Conservation (phyloP, 2,888 invertebrate species). For the Malthinus flaveolus region DNA sequence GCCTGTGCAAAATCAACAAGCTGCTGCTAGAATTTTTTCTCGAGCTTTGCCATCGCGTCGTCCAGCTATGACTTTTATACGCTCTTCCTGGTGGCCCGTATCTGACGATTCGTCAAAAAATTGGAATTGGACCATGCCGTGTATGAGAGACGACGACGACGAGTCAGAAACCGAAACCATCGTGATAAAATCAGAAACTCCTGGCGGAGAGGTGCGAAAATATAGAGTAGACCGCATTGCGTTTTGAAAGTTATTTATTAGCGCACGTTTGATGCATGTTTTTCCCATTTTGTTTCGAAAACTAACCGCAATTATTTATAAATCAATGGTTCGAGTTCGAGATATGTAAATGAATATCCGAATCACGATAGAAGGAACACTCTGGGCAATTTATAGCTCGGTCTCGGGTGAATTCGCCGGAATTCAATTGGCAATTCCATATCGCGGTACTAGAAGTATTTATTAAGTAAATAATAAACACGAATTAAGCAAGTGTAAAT, state of each 20-base stretch:
- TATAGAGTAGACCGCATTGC: constrained; percentile 10
- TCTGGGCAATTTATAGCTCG: neutral
- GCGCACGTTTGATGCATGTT: constrained; percentile 22
- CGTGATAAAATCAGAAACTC: constrained; percentile 30
- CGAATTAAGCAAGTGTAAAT: constrained; percentile 20
- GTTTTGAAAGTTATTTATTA: constrained; percentile 14
- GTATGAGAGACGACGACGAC: constrained; percentile 12
- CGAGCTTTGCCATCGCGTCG: constrained; percentile 41
- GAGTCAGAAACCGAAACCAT: constrained; percentile 28
- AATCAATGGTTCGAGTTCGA: constrained; percentile 8
- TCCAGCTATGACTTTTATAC: constrained; percentile 43
- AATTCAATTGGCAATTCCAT: neutral
- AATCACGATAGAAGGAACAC: constrained; percentile 13
- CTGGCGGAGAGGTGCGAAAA: constrained; percentile 31
- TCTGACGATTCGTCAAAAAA: constrained; percentile 42
- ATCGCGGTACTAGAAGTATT: constrained; percentile 2
- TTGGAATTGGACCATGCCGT: constrained; percentile 22
- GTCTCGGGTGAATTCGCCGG: neutral
- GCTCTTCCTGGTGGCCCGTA: constrained; percentile 53
- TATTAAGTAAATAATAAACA: constrained; percentile 25
- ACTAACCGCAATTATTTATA: constrained; percentile 10
- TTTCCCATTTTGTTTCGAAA: constrained; percentile 4
- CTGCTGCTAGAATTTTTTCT: constrained; percentile 58
- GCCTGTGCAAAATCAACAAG: constrained; percentile 57
- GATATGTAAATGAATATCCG: constrained; percentile 18